Conservation (phyloP, 64 coral and sea anemone genomes). For the Catalaphyllia jardinei region DNA sequence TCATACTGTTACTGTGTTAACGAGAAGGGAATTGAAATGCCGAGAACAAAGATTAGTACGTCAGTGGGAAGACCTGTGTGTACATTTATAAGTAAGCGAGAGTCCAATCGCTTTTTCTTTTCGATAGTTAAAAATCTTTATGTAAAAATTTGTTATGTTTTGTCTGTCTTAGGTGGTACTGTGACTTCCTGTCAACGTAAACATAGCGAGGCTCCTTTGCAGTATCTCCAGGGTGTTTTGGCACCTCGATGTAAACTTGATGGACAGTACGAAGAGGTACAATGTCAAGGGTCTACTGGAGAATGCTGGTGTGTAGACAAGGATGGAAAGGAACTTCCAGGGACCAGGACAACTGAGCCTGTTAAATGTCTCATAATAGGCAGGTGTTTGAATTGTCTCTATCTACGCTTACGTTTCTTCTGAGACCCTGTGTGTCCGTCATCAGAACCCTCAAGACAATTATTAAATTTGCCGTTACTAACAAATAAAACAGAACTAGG, state of each 20-base stretch:
- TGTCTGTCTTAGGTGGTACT: conserved; percentile 16
- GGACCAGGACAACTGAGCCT: conserved; percentile 48
- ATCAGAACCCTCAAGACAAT: too few species aligned
- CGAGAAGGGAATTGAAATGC: conserved; percentile 43
- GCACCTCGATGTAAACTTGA: conserved; percentile 72
- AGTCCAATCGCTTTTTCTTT: neutral
- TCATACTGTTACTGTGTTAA: conserved; percentile 75
- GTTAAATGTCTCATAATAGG: conserved; percentile 56
- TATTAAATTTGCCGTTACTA: too few species aligned
- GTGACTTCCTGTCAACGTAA: conserved; percentile 53
- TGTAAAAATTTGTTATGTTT: neutral
- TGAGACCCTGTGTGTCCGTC: too few species aligned
- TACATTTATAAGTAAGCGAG: conserved; percentile 18
- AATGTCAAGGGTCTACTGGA: conserved; percentile 58
- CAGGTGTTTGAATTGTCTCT: neutral
- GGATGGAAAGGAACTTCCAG: conserved; percentile 57
- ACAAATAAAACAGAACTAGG: too few species aligned
- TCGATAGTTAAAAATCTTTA: neutral
- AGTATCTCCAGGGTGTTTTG: conserved; percentile 5
- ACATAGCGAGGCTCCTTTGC: conserved; percentile 18
- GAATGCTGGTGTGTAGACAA: conserved; percentile 80
- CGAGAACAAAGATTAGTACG: conserved; percentile 65
- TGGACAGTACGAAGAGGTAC: conserved; percentile 84
- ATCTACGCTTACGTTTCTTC: neutral
- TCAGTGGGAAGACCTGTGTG: conserved; percentile 66